phyloP scores from a whole-genome alignment of 2,113 vertebrate species.

The Psettodes erumei region DNA sequence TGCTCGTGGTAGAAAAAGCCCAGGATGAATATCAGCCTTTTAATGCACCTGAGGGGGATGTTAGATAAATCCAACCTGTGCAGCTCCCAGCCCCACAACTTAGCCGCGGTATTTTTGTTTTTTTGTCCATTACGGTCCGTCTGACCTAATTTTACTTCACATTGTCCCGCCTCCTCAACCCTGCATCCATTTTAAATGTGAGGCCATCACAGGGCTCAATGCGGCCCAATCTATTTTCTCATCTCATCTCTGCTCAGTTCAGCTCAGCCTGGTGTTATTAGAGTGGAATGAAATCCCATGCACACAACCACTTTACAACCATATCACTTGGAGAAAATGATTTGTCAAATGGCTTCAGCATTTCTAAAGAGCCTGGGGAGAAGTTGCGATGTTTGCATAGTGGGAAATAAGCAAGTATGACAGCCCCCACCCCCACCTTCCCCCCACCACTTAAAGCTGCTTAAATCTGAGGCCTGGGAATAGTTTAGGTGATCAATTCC shows the following conservation, averaged over 20 bases:
- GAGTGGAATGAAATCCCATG: conserved; percentile 60
- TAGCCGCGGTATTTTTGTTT: not conserved
- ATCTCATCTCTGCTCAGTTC: conserved; percentile 53
- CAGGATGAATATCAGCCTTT: not conserved
- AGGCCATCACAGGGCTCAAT: conserved; percentile 36
- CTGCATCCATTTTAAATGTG: conserved; percentile 23
- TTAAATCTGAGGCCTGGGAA: conserved; percentile 47
- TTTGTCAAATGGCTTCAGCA: conserved; percentile 58
- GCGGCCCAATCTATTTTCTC: conserved; percentile 61
- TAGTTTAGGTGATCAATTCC: conserved; percentile 57
- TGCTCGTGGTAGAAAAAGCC: no score
- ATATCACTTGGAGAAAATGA: conserved; percentile 63
- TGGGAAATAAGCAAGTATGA: conserved; percentile 55
- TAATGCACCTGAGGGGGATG: not conserved
- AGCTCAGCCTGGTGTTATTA: conserved; percentile 56
- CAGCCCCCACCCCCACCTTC: not conserved
- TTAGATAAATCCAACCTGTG: not conserved
- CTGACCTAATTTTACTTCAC: conserved; percentile 15
- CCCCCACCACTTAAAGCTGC: conserved; percentile 27
- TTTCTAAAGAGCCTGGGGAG: conserved; percentile 59
- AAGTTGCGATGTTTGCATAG: conserved; percentile 52
- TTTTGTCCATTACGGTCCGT: not conserved
- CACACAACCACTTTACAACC: conserved; percentile 62
- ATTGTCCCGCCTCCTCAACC: not conserved
- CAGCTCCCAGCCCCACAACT: not conserved